These are phyloP conservation scores for Hemiprocne comata DNA, from an alignment of 2,113 vertebrate genomes.

Conservation along the genomic window DNA sequence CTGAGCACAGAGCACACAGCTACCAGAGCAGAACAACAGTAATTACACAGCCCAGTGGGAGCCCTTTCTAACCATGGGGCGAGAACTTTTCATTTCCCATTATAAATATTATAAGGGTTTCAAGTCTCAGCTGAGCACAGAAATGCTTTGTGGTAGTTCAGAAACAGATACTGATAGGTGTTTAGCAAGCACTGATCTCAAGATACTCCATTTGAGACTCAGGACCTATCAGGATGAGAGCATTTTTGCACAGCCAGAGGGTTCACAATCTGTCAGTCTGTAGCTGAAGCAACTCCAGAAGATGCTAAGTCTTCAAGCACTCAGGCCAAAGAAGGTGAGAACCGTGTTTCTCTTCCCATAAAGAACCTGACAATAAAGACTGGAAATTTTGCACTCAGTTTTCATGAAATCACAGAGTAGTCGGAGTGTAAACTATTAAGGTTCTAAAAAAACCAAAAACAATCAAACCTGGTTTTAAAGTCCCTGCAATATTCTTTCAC, in stretches of 20 bases:
- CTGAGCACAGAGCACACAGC: not conserved
- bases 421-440: not conserved
- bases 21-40: not conserved
- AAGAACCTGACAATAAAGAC: not conserved
- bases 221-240: not conserved
- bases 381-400: not conserved
- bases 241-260: not conserved
- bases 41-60: not conserved
- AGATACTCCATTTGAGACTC: not conserved
- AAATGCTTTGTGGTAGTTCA: not conserved
- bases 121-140: not conserved
- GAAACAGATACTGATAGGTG: not conserved
- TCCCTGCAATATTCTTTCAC: not conserved
- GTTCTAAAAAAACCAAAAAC: not conserved
- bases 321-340: not conserved
- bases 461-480: not conserved
- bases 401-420: not conserved
- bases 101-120: conserved; percentile 1
- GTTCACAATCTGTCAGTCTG: not conserved
- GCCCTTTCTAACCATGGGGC: not conserved
- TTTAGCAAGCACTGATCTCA: not conserved
- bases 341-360: not conserved
- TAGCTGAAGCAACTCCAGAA: not conserved
- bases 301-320: not conserved
- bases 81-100: not conserved